Conservation (phyloP, 2,888 invertebrate genomes). For the Exephanes ischioxanthus region DNA sequence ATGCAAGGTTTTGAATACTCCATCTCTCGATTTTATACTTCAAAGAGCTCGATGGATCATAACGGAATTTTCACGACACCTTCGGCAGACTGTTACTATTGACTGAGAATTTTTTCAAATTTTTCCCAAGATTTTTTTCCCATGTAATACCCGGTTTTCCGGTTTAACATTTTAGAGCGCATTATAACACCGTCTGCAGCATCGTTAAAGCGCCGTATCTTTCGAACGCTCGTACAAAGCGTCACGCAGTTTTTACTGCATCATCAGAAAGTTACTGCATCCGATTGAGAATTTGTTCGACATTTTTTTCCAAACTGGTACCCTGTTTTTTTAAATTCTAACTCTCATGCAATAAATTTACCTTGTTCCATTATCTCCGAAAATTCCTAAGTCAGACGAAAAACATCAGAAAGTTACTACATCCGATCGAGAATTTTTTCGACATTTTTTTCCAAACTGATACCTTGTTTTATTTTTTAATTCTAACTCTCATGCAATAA, state of each 20-base stretch:
- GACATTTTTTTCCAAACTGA: not conserved
- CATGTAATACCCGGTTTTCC: not conserved
- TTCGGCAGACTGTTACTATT: too few relatives aligned
- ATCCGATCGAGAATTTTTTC: not conserved
- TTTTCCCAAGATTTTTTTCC: too few relatives aligned
- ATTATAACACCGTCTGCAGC: not conserved
- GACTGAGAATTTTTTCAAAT: too few relatives aligned
- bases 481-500: too few relatives aligned
- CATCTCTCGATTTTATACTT: not conserved
- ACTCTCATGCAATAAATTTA: not conserved
- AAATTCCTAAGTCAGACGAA: too few relatives aligned
- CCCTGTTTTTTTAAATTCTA: too few relatives aligned
- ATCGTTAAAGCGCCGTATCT: not conserved
- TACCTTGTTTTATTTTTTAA: too few relatives aligned
- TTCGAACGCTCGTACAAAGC: not conserved
- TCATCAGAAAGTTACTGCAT: not conserved
- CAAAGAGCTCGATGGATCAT: not conserved
- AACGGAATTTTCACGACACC: not conserved
- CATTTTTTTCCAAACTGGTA: too few relatives aligned
- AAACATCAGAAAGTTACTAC: not conserved
- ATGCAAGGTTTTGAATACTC: too few relatives aligned
- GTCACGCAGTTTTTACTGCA: not conserved
- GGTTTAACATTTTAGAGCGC: not conserved
- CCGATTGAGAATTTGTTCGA: not conserved
- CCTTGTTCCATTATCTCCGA: not conserved